Base-by-base conservation (phyloP, 1,140 invertebrate species). In the Pseudomyrmex sp. region DNA sequence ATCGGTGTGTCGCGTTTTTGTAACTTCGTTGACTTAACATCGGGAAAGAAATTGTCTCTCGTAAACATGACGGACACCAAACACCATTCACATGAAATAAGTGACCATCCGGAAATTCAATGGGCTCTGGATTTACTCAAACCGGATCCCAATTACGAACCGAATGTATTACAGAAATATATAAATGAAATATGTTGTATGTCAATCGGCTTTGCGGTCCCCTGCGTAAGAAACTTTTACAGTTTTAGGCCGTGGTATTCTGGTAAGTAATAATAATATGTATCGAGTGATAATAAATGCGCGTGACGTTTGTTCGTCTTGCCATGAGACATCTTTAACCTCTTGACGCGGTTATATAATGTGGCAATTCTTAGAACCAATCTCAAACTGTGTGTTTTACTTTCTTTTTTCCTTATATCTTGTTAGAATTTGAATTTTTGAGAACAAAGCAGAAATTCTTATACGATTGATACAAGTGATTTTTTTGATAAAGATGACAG, bases 51-150 rank as follows among this genome's bases (percentile, higher is more conserved):
- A 18, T 59, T 20, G 2, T 20, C 8, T 20, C 8, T 75, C 9
- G 8, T 1, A 18, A 70, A 46, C 15, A 80, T 80, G 76, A 72
- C 35, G 5, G 35, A 35, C 35, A 35, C n/a, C 50, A 52, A 61
- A 48, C 66, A 80, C 35, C 76, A 77, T 20, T 13, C 23, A 50
- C 26, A 66, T 18, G 74, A 77, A 1, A 56, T 77, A 56, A 68
- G 62, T 23, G 86, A 91, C 15, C 87, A 89, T 87, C 85, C 90
- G 26, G 85, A 91, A 7, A 82, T 90, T 68, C 85, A 92, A 59
- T 93, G 93, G 93, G 93, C 92, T n/a, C 65, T 93, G 2, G 88
- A 93, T 26, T 23, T 93, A 23, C 83, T 93, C 1, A 77, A 73
- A 52, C 69, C 75, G 8, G 87, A 92, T 54, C 87, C 88, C 23